Evolutionary conservation across 1,140 invertebrate genomes (phyloP), one percentile per base, ranked within the genome.

Genomic region (Pemphigus obesinymphae): DNA sequence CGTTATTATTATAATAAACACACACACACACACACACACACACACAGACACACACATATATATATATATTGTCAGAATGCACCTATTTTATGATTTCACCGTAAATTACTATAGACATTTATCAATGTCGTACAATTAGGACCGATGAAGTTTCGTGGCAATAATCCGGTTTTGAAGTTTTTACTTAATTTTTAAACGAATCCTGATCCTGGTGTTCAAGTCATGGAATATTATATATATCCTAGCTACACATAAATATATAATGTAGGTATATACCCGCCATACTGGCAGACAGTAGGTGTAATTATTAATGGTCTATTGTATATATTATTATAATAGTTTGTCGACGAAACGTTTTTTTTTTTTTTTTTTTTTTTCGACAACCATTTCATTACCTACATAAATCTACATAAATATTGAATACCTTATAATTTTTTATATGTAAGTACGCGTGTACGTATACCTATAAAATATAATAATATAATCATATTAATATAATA

Each of bases 251-350:
- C n/a, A n/a, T n/a, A n/a, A n/a, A n/a, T n/a, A 6, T 63, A 45
- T 7, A 11, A 45, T 11, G 43, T 45, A 8, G 6, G 23, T 23
- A 26, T 26, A 15, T 10, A 11, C n/a, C n/a, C n/a, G n/a, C n/a
- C n/a, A n/a, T n/a, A 45, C 43, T 11, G 43, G 53, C 17, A 31
- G 70, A n/a, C 43, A 73, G 43, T 73, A 73, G 43, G 70, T 73
- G 70, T 73, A 73, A 48, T 73, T 73, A 72, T 48, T 72, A 48
- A 48, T 72, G 48, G 43, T 31, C n/a, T n/a, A n/a, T n/a, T n/a
- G n/a, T n/a, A n/a, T n/a, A n/a, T n/a, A n/a, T n/a, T n/a, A n/a
- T n/a, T n/a, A n/a, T n/a, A n/a, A n/a, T n/a, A n/a, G n/a, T n/a
- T n/a, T 48, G 26, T 50, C 70, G 70, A 29, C 45, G 26, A 50